Conservation (phyloP, 2,797 vertebrate genomes). For the Malacoctenus gilli region DNA sequence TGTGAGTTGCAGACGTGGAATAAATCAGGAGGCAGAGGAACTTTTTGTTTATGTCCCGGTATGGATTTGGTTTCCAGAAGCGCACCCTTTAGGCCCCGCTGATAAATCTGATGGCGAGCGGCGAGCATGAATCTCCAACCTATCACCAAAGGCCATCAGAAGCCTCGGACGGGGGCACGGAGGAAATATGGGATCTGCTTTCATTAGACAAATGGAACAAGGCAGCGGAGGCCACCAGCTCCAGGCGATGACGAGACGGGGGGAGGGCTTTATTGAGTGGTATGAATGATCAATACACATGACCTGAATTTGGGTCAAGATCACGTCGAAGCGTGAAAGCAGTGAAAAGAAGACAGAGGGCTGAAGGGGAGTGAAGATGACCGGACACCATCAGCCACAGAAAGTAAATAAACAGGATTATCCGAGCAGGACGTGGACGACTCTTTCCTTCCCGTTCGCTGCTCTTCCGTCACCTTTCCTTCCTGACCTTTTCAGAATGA, state of each 20-base stretch:
- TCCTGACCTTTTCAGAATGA: slow-evolving; percentile 74
- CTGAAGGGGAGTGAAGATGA: slow-evolving; percentile 6
- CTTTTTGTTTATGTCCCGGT: slow-evolving; percentile 46
- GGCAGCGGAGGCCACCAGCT: slow-evolving; percentile 48
- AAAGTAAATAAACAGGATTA: slow-evolving; percentile 35
- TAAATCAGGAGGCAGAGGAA: slow-evolving; percentile 14
- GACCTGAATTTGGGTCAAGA: slow-evolving; percentile 68
- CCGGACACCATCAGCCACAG: slow-evolving; percentile 4
- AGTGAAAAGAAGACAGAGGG: slow-evolving; percentile 13
- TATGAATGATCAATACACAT: slow-evolving; percentile 68
- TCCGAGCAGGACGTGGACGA: background rate
- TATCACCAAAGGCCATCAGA: slow-evolving; percentile 64
- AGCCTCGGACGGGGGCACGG: slow-evolving; percentile 57
- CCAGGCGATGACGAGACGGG: slow-evolving; percentile 53
- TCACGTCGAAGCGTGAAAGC: slow-evolving; percentile 54
- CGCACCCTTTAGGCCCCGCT: slow-evolving; percentile 35
- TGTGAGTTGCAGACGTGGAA: slow-evolving; percentile 17
- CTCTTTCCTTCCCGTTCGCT: slow-evolving; percentile 21
- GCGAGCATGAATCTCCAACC: slow-evolving; percentile 55
- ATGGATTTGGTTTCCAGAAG: slow-evolving; percentile 44
- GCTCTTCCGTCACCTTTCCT: slow-evolving; percentile 1
- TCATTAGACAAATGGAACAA: slow-evolving; percentile 82
- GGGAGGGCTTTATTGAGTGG: slow-evolving; percentile 55
- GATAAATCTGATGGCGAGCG: slow-evolving; percentile 66
- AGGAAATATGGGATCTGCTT: slow-evolving; percentile 67